phyloP scores from a whole-genome alignment of 2,888 invertebrate species.

The Eupithecia abbreviata region DNA sequence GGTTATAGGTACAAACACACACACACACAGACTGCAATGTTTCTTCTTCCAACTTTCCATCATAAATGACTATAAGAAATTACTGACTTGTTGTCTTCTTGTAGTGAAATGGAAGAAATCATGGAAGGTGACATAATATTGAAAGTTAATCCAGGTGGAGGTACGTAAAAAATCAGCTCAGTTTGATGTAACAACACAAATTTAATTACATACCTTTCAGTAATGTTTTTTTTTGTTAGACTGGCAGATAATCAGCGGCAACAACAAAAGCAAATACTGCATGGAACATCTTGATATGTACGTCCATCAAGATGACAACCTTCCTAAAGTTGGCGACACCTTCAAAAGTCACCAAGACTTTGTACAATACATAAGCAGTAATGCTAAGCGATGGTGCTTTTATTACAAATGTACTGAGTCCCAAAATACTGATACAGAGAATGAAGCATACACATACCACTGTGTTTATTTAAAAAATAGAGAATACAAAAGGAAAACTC shows the following conservation, averaged over 20 bases:
- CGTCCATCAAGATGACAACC: constrained; percentile 51
- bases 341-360: constrained; percentile 57
- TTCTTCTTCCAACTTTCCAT: background rate
- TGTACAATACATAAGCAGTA: constrained; percentile 57
- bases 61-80: background rate
- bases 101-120: constrained; percentile 44
- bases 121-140: constrained; percentile 46
- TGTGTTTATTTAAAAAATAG: constrained; percentile 59
- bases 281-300: constrained; percentile 50
- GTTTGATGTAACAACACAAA: background rate
- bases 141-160: constrained; percentile 46
- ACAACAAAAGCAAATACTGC: constrained; percentile 45
- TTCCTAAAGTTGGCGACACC: constrained; percentile 58
- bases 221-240: constrained; percentile 23
- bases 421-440: constrained; percentile 47
- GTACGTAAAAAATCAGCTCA: constrained; percentile 12
- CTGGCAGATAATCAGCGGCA: constrained; percentile 34
- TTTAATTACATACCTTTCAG: background rate
- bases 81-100: background rate
- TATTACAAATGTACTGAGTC: constrained; percentile 61
- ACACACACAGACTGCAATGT: background rate
- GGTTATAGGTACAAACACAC: background rate
- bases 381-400: constrained; percentile 58
- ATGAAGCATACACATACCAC: constrained; percentile 54
- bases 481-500: constrained; percentile 55